Conservation (phyloP, 2,113 vertebrate species). For the Xenopus tropicalis region UCB_Xtro_10.0 CM004443.2:34196501-34197000, state of each 20-base stretch:
- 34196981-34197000: constrained; percentile 2
- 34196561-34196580: constrained; percentile 43
- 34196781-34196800: background rate
- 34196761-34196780: background rate
- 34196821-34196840: constrained; percentile 4
- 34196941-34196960: constrained; percentile 9
- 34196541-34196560: constrained; percentile 39
- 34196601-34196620: constrained; percentile 52
- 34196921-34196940: constrained; percentile 17
- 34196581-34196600: constrained; percentile 45
- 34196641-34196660: constrained; percentile 54
- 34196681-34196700: constrained; percentile 44
- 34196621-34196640: constrained; percentile 48
- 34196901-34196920: background rate
- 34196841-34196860: background rate
- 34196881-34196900: background rate
- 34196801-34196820: constrained; percentile 23
- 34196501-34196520: background rate
- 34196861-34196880: constrained; percentile 12
- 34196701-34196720: constrained; percentile 19
- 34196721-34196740: background rate
- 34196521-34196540: constrained; percentile 34
- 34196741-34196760: background rate
- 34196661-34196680: constrained; percentile 47
- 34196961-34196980: background rate